phyloP scores from a whole-genome alignment of 2,888 invertebrate genomes.

The Pimpla rufipes region DNA sequence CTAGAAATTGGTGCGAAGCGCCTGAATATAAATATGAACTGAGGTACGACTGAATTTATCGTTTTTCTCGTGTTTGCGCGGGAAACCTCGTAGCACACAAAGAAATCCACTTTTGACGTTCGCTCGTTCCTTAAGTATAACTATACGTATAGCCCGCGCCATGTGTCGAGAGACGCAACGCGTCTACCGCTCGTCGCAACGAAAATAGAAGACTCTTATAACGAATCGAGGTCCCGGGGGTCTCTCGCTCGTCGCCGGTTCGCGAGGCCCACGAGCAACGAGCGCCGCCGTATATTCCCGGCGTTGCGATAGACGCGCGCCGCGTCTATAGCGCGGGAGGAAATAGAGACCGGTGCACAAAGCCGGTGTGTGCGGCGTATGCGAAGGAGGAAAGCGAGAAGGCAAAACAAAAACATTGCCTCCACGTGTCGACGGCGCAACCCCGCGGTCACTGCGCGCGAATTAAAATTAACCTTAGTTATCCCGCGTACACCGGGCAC shows the following conservation, averaged over 20 bases:
- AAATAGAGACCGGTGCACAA: background rate
- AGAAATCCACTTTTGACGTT: constrained; percentile 32
- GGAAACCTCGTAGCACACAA: constrained; percentile 37
- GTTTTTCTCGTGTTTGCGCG: constrained; percentile 31
- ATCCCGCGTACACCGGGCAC: background rate
- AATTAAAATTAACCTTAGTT: constrained; percentile 25
- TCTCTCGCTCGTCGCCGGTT: background rate
- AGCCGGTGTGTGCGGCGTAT: no score
- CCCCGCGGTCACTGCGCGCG: background rate
- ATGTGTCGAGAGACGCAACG: background rate
- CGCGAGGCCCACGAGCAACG: background rate
- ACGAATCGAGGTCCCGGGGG: constrained; percentile 40
- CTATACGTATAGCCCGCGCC: background rate
- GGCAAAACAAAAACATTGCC: constrained; percentile 29
- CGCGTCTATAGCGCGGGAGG: background rate
- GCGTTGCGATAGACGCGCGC: background rate
- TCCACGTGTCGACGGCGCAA: constrained; percentile 24
- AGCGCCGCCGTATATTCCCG: background rate
- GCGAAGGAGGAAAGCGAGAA: background rate
- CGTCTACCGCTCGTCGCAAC: background rate
- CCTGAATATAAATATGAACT: no score
- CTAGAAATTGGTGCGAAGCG: no score
- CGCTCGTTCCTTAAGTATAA: background rate
- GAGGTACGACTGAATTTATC: no score
- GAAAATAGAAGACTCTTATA: constrained; percentile 43